Evolutionary conservation across 1,140 invertebrate genomes (phyloP), one percentile per base, ranked within the genome.

Genomic region (Panagrolaimus sp.): DNA sequence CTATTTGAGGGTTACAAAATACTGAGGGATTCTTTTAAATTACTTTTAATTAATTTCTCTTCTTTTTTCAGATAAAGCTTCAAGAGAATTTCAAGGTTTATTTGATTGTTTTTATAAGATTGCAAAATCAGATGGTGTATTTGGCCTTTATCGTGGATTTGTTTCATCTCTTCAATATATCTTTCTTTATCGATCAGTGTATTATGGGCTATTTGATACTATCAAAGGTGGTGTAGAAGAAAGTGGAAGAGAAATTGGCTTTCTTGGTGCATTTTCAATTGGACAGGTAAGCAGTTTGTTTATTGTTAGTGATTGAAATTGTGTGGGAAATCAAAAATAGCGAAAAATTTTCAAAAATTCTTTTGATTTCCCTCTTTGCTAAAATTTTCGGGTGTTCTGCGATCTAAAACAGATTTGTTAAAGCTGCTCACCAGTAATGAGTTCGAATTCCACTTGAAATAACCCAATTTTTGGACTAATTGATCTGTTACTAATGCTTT

Each of bases 201-300:
- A 84, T 70, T 84, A 84, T 68, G 83, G 83, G 43, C 72, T 83
- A 9, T 84, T 83, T 67, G 84, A 84, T 72, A 75, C 78, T 20
- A 68, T 74, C 5, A 83, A 84, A 68, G 72, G 74, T 14, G 72
- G 70, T 87, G 84, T 92, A 77, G 89, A 91, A 71, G 89, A 93
- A 81, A 77, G 90, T 66, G 51, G 46, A n/a, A 5, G 91, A 90
- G 74, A 89, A 89, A 62, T 86, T 94, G 82, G 85, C 92, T 68
- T 86, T 93, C 76, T 92, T 90, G 79, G 95, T 91, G 88, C 85
- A 88, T 79, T 92, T 95, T 84, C 92, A 92, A 80, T 85, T 66
- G 70, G 75, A 66, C 76, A 72, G 61, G 70, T 77, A 47, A 51
- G n/a, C n/a, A n/a, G n/a, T n/a, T n/a, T n/a, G n/a, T n/a, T n/a